These are phyloP conservation scores for Homarus gammarus DNA, from an alignment of 2,888 invertebrate genomes.

Conservation along the genomic window DNA sequence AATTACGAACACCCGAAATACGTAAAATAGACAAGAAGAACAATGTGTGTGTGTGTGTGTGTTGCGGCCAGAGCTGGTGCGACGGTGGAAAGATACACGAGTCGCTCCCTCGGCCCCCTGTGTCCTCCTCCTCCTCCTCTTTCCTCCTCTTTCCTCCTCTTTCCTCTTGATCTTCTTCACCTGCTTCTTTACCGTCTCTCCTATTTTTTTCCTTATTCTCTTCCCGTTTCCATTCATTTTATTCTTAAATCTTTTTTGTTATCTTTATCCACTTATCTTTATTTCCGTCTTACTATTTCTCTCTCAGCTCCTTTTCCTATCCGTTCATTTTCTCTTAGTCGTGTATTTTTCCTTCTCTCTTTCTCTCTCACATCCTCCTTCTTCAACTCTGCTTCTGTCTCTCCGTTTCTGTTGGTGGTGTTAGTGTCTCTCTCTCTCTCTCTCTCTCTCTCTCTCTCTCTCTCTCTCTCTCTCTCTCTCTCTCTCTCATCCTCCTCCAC, in stretches of 20 bases:
- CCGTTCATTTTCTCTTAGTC: neutral
- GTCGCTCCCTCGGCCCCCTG: neutral
- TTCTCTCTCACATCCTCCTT: neutral
- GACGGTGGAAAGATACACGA: too few relatives aligned
- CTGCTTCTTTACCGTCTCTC: neutral
- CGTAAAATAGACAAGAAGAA: too few relatives aligned
- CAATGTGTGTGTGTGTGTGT: conserved; percentile 12
- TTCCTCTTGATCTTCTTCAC: neutral
- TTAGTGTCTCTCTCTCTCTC: too few relatives aligned
- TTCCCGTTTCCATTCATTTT: neutral
- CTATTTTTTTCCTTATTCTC: neutral
- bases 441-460: too few relatives aligned
- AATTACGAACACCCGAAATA: too few relatives aligned
- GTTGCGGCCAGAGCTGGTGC: too few relatives aligned
- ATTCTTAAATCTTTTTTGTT: neutral
- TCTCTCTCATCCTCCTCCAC: neutral
- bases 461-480: neutral
- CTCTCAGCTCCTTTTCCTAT: neutral
- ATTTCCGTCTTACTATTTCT: neutral
- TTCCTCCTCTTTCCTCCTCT: neutral
- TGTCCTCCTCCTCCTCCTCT: neutral
- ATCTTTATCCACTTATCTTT: neutral
- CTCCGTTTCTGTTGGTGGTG: too few relatives aligned
- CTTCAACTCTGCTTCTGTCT: neutral
- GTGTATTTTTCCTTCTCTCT: neutral